These are phyloP conservation scores for Lithophane ornitopus DNA, from an alignment of 2,888 invertebrate genomes.

Conservation along the genomic window DNA sequence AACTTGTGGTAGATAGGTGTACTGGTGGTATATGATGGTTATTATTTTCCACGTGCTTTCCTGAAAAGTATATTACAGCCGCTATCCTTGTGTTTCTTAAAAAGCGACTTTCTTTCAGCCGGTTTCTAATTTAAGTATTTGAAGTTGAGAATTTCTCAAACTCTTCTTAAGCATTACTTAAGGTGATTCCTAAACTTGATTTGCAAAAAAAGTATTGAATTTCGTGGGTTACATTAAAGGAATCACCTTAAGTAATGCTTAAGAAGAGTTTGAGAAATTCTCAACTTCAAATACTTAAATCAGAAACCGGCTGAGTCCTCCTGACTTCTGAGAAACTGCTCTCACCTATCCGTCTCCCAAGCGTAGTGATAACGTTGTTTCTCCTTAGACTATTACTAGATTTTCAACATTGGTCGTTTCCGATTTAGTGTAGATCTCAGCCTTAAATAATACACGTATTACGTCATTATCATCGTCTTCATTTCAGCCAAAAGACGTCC, in stretches of 20 bases:
- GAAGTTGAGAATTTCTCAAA: no score
- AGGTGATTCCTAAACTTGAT: no score
- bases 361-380: neutral
- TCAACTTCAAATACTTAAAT: no score
- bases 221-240: no score
- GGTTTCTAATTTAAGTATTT: no score
- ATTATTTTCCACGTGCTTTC: neutral
- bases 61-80: neutral
- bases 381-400: neutral
- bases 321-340: neutral
- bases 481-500: neutral
- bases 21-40: neutral
- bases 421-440: neutral
- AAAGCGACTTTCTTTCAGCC: neutral
- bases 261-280: no score
- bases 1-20: neutral
- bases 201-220: no score
- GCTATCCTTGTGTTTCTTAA: neutral
- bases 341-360: neutral
- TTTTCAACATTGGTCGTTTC: neutral
- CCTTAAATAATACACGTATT: neutral
- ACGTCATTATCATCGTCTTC: neutral
- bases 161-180: no score
- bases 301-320: no score
- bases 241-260: no score